Percentiles rank a stretch among this genome's conserved stretches.
phyloP scores from a whole-genome alignment of 2,113 vertebrate genomes.

The Rhagologus leucostigma region DNA sequence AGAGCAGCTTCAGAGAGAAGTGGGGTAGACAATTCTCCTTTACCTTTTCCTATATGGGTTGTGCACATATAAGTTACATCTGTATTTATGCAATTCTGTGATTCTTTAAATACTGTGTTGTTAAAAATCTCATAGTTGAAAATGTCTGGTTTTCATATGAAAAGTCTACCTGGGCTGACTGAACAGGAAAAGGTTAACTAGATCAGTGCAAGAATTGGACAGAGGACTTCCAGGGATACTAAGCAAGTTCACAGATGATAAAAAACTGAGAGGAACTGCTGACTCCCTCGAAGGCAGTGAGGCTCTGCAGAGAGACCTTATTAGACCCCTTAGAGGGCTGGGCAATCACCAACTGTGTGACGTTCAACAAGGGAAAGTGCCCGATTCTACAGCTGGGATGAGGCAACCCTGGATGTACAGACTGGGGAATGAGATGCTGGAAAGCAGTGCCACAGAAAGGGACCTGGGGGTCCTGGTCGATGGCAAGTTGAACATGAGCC shows the following conservation, averaged over 20 bases:
- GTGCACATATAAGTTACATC: rapidly evolving
- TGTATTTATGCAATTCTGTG: not conserved
- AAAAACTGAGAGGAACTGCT: not conserved
- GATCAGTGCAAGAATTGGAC: not conserved
- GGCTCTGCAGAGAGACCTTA: not conserved
- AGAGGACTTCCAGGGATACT: not conserved
- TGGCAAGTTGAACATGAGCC: rapidly evolving
- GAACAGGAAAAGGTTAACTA: not conserved
- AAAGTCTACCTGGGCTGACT: not conserved
- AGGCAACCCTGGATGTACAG: not conserved
- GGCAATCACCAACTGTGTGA: not conserved
- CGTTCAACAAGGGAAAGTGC: not conserved
- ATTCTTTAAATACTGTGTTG: not conserved
- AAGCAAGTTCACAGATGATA: not conserved
- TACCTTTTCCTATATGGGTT: not conserved
- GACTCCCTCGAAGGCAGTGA: not conserved
- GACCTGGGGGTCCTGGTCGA: rapidly evolving
- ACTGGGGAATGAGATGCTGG: not conserved
- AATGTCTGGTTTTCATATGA: not conserved
- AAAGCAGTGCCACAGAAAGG: rapidly evolving
- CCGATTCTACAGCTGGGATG: not conserved
- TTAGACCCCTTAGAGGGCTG: not conserved
- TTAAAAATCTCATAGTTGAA: not conserved
- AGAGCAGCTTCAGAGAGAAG: not conserved
- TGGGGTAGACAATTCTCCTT: not conserved